Evolutionary conservation across 2,113 vertebrate species (phyloP), one percentile per base, ranked within the genome.

Genomic region (Thymallus thymallus): DNA sequence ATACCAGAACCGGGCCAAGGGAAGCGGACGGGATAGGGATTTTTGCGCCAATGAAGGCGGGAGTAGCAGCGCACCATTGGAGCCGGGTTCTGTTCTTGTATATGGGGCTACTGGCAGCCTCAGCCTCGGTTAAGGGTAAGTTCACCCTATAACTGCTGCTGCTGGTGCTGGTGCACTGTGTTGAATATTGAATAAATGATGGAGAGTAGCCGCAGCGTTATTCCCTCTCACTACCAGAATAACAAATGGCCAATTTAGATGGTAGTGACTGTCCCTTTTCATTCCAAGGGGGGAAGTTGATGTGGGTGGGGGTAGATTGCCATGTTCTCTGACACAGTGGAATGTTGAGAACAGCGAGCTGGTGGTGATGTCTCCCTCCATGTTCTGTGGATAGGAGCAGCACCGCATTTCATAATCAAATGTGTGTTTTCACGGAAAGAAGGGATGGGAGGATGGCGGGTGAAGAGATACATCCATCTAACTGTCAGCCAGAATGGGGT

Each of bases 11-110:
- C 73, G 78, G 80, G 56, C 60, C 79, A 48, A 84, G 86, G 87
- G 92, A 70, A 88, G 89, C 91, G 91, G 93, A 93, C 58, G 86
- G 93, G 85, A 7, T 94, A 86, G 82, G 93, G 78, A 79, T 95
- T 88, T 94, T 94, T 89, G 91, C 93, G 84, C 88, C 93, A 55
- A 91, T 94, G 95, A 94, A 90, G 87, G 87, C 91, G 87, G 95
- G 93, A 84, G 86, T 89, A 83, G 90, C 81, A 74, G 86, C 90
- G 90, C 93, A 93, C 88, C 91, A 90, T 76, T 95, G 96, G 95
- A 96, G 94, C 94, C 94, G 94, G 90, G 81, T 94, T 88, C 93
- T 96, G 87, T 87, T 98, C 89, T 89, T 98, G 75, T 95, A 94
- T 61, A 88, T 96, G 94, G 95, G 95, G 90, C 92, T 98, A 68